These are phyloP conservation scores for Chironomus tepperi DNA, from an alignment of 1,140 invertebrate species.

Conservation along the genomic window DNA sequence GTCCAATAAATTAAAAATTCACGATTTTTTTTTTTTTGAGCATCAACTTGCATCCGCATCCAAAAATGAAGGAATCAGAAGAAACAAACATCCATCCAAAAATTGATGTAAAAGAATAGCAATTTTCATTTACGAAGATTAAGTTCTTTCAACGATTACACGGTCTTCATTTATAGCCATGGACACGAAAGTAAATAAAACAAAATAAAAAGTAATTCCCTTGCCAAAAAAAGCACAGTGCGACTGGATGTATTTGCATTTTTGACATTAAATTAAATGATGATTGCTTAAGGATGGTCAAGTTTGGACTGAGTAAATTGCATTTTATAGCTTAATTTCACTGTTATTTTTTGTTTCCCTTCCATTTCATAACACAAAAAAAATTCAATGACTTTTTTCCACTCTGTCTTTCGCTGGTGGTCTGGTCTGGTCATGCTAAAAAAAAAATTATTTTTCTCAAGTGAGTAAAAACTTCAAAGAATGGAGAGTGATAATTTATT, in stretches of 20 bases:
- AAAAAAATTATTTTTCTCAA: too few relatives aligned
- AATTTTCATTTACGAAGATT: background rate
- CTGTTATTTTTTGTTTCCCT: background rate
- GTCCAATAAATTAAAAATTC: too few relatives aligned
- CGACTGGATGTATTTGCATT: slow-evolving; percentile 22
- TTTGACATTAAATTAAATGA: slow-evolving; percentile 23
- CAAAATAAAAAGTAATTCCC: background rate
- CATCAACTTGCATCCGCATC: too few relatives aligned
- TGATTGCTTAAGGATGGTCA: slow-evolving; percentile 16
- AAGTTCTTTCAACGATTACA: background rate
- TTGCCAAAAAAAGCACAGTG: background rate
- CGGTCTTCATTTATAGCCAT: background rate
- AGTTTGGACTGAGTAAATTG: slow-evolving; percentile 6
- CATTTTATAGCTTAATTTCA: slow-evolving; percentile 21
- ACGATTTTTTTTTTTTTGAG: too few relatives aligned
- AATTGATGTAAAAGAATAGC: background rate
- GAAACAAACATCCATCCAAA: slow-evolving; percentile 7
- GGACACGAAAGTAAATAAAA: background rate
- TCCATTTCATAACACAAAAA: too few relatives aligned
- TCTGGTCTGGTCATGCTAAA: background rate
- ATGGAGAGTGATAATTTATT: too few relatives aligned
- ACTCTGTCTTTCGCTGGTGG: background rate
- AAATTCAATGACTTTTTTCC: background rate
- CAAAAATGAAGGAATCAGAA: background rate
- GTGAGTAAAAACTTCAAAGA: too few relatives aligned